Evolutionary conservation across 2,113 vertebrate species (phyloP), one percentile per base, ranked within the genome.

Genomic region (Chaetops frenatus): DNA sequence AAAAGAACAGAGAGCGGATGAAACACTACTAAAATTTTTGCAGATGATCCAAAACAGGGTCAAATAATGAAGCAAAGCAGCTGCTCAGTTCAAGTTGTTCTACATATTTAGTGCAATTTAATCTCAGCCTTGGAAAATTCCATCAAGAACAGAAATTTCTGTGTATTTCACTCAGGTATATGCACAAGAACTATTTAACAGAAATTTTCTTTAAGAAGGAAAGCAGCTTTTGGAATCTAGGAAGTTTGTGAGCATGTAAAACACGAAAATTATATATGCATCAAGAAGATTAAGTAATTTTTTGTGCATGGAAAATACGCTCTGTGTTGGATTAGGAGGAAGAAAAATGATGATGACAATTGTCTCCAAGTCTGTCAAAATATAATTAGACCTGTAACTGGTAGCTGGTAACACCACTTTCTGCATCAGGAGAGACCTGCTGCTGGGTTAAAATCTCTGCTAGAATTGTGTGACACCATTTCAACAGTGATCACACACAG

Each of bases 31-130:
- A 76, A 70, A 62, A 31, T 47, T 83, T 85, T 35, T 73, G 88
- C 67, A 85, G 80, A 76, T 33, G 12, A 73, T 54, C 54, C 74
- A 77, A 58, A 92, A 23, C 66, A 92, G 57, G 71, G 80, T 82
- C 82, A 95, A 88, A 93, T 38, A 66, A 54, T 78, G 60, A 94
- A 92, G 33, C 15, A 88, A 77, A 92, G 23, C 88, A 94, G 60
- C 91, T 81, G 71, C n/a, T 92, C 54, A 58, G 50, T 58, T 78
- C 72, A 88, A 84, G 38, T 0, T 50, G 21, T 19, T 92, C 51
- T 70, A 66, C 4, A 1, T 66, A 77, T 45, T 82, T 69, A 53
- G 28, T 65, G 25, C 33, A 47, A 47, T 47, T 88, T 81, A 77
- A 69, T 40, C 74, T 8, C 44, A 81, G 40, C 53, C 61, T 89